phyloP scores from a whole-genome alignment of 1,140 invertebrate genomes.

The Brachystomella parvula region DNA sequence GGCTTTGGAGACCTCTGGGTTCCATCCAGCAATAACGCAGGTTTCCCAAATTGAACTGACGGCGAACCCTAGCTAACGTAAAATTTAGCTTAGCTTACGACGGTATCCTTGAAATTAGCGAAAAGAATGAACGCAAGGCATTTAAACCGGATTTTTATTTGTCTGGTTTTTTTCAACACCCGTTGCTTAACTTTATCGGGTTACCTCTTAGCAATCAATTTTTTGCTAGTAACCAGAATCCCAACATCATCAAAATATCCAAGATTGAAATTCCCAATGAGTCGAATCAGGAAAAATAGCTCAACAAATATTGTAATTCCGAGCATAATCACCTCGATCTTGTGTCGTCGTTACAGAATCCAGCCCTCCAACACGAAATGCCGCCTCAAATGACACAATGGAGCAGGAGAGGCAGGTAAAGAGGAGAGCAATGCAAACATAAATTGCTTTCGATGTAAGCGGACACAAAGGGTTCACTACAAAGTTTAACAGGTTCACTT shows the following conservation, averaged over 20 bases:
- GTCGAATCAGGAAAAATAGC: constrained; percentile 25
- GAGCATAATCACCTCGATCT: not conserved
- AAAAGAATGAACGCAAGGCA: no score
- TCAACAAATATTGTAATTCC: constrained; percentile 14
- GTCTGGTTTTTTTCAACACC: not conserved
- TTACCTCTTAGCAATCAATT: not conserved
- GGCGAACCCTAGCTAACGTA: no score
- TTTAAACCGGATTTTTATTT: no score
- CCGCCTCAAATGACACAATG: constrained; percentile 25
- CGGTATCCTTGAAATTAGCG: no score
- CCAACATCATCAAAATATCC: constrained; percentile 26
- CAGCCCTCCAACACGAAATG: constrained; percentile 15
- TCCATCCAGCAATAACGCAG: no score
- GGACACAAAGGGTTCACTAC: constrained; percentile 25
- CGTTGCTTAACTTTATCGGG: not conserved
- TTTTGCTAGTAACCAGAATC: constrained; percentile 6
- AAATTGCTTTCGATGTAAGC: constrained; percentile 5
- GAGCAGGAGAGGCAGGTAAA: constrained; percentile 29
- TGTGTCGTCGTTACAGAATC: not conserved
- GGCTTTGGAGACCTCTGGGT: no score
- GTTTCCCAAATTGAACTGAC: no score
- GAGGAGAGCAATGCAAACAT: constrained; percentile 20
- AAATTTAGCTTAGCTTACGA: no score
- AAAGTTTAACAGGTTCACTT: constrained; percentile 23
- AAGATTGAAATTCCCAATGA: constrained; percentile 34